Evolutionary conservation across 2,888 invertebrate species (phyloP), one percentile per base, ranked within the genome.

Genomic region (Coelopa pilipes): DNA sequence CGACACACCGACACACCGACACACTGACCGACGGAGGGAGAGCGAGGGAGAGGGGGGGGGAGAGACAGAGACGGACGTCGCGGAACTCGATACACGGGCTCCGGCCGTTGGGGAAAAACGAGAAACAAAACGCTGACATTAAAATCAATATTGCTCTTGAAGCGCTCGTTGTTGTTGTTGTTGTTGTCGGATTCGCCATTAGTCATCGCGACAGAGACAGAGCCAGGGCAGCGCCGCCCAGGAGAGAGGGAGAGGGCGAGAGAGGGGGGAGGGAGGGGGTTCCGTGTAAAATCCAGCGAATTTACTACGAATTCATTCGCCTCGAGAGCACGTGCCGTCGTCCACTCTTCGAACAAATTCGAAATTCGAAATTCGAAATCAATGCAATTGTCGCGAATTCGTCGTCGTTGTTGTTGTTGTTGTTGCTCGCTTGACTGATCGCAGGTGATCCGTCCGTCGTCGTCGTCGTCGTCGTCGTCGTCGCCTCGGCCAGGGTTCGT

Each of bases 71-170:
- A 24, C 45, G 15, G 65, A 45, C 47, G 46, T 65, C 47, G 15
- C 2, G 19, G 68, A 68, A 68, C 55, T 55, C 68, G 68, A 70
- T 49, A 60, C 47, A 60, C 47, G 15, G 13, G 21, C 47, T 17
- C n/a, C 19, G 47, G 34, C 4, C 34, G 57, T 57, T 57, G 10
- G 57, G 10, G 15, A 12, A 68, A 55, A 13, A 63, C n/a, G 63
- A 46, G 13, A 53, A 15, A 62, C 24, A 21, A 21, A 62, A 21
- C 24, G 24, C 15, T 62, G 34, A 62, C 15, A 62, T 62, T 62
- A 62, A 62, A 62, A 62, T 21, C 60, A 21, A 62, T 62, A 62
- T 62, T 24, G 13, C 24, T 62, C 19, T 47, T 49, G 7, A 4
- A 34, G 17, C 17, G 10, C 4, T 34, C 7, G 34, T 34, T 34